Percentiles rank a stretch among this genome's conserved stretches.
Evolutionary conservation across 2,888 invertebrate species (phyloP).

Genomic region (Argyresthia goedartella): DNA sequence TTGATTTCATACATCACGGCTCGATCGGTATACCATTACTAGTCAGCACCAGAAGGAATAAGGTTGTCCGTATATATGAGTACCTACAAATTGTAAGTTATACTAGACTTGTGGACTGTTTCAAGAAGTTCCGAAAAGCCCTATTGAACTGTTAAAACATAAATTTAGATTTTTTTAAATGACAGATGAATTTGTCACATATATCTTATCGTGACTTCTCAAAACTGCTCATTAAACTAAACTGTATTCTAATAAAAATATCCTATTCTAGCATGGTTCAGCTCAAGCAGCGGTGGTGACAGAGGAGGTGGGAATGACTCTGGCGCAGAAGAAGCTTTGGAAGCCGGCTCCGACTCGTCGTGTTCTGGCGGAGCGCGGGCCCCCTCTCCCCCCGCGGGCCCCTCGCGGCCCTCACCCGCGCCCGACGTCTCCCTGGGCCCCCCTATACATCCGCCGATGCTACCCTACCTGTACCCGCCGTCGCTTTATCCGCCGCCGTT

Average conservation of each 20-base stretch:
- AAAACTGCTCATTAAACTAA: too few relatives aligned
- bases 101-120: too few relatives aligned
- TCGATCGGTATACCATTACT: too few relatives aligned
- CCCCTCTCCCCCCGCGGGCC: conserved; percentile 67
- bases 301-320: conserved; percentile 61
- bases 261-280: conserved; percentile 7
- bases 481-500: conserved; percentile 86
- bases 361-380: conserved; percentile 76
- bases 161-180: too few relatives aligned
- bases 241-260: background rate
- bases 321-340: conserved; percentile 74
- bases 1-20: too few relatives aligned
- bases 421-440: conserved; percentile 96
- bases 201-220: too few relatives aligned
- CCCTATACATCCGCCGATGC: conserved; percentile 91
- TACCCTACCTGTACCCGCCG: conserved; percentile 94
- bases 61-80: too few relatives aligned
- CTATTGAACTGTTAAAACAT: too few relatives aligned
- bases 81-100: too few relatives aligned
- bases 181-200: too few relatives aligned
- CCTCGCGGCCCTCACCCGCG: conserved; percentile 80
- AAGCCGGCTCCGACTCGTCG: conserved; percentile 79
- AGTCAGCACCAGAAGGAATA: too few relatives aligned
- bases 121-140: too few relatives aligned
- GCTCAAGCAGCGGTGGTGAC: conserved; percentile 39